phyloP scores from a whole-genome alignment of 2,888 invertebrate genomes.

The Clepsis dumicolana region DNA sequence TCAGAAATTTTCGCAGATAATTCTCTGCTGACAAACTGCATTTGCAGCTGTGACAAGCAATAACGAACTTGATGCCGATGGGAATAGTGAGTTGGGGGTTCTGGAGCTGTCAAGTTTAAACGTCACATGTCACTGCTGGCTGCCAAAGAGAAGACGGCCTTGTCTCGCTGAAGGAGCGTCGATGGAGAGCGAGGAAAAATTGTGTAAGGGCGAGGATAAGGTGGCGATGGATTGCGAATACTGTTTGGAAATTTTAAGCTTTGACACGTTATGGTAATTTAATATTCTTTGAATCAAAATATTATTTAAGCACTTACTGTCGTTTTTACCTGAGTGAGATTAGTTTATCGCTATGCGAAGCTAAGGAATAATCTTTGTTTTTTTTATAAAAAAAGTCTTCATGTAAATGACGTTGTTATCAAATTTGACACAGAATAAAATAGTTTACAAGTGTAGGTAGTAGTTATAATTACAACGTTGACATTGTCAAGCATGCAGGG shows the following conservation, averaged over 20 bases:
- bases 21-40: slow-evolving; percentile 56
- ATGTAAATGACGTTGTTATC: too few relatives aligned
- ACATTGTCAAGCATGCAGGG: too few relatives aligned
- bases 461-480: too few relatives aligned
- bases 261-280: slow-evolving; percentile 10
- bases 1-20: slow-evolving; percentile 57
- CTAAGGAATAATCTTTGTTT: too few relatives aligned
- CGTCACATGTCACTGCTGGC: slow-evolving; percentile 69
- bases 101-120: slow-evolving; percentile 70
- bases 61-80: slow-evolving; percentile 50
- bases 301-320: too few relatives aligned
- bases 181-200: slow-evolving; percentile 40
- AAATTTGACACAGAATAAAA: too few relatives aligned
- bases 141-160: slow-evolving; percentile 69
- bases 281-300: slow-evolving; percentile 10
- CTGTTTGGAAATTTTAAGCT: not conserved
- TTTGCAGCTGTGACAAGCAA: slow-evolving; percentile 47
- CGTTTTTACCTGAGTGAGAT: too few relatives aligned
- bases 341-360: too few relatives aligned
- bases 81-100: slow-evolving; percentile 45
- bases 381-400: too few relatives aligned
- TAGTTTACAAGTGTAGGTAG: too few relatives aligned
- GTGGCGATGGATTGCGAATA: slow-evolving; percentile 43
- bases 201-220: slow-evolving; percentile 47
- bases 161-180: slow-evolving; percentile 57